Conservation (phyloP, 2,113 vertebrate genomes). For the Semicossyphus pulcher region DNA sequence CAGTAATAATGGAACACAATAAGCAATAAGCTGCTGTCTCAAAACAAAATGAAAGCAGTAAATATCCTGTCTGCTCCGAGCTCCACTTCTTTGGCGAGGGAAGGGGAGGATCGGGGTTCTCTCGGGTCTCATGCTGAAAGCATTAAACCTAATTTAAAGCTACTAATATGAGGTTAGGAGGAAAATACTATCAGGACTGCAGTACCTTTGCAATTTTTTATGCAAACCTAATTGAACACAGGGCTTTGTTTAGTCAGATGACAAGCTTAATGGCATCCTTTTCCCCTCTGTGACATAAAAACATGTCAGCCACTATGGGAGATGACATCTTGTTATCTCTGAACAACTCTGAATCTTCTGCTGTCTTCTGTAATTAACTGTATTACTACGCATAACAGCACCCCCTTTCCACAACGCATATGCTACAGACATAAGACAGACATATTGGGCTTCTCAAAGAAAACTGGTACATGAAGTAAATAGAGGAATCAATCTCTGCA, state of each 20-base stretch:
- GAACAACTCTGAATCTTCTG: slow-evolving; percentile 49
- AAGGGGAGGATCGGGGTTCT: slow-evolving; percentile 42
- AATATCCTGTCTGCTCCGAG: slow-evolving; percentile 76
- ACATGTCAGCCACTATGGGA: slow-evolving; percentile 61
- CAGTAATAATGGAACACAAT: slow-evolving; percentile 81
- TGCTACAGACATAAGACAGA: slow-evolving; percentile 16
- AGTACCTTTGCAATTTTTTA: slow-evolving; percentile 33
- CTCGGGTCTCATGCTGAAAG: slow-evolving; percentile 33
- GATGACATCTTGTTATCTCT: slow-evolving; percentile 69
- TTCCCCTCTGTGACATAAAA: slow-evolving; percentile 48
- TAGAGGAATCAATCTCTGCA: slow-evolving; percentile 32
- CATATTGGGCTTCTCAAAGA: background rate
- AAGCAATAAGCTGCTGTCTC: slow-evolving; percentile 81
- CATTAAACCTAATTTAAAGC: slow-evolving; percentile 62
- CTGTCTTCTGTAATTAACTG: slow-evolving; percentile 58
- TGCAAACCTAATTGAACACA: slow-evolving; percentile 46
- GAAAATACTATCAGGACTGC: slow-evolving; percentile 33
- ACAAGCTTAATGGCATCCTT: slow-evolving; percentile 57
- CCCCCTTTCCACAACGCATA: slow-evolving; percentile 2
- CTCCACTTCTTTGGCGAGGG: slow-evolving; percentile 43
- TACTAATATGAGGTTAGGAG: slow-evolving; percentile 42
- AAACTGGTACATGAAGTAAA: slow-evolving; percentile 21
- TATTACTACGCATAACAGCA: slow-evolving; percentile 18
- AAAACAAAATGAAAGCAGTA: slow-evolving; percentile 84
- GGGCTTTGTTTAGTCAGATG: slow-evolving; percentile 59